Evolutionary conservation across 2,797 vertebrate species (phyloP).

Genomic region (Galaxias olidus): DNA sequence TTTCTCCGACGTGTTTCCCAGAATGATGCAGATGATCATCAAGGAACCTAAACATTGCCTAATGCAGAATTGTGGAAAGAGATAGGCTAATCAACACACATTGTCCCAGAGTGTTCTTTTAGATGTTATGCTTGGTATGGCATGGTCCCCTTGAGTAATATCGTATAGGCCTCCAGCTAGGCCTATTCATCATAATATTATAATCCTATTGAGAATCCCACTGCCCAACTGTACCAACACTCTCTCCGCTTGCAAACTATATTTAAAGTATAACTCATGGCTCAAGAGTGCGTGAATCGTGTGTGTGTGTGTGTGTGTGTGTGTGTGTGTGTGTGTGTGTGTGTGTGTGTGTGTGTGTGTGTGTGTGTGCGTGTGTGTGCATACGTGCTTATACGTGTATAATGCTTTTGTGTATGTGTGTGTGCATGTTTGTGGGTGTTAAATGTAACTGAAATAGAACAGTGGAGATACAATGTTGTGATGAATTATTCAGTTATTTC

Average conservation of each 20-base stretch:
- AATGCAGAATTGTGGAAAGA: neutral
- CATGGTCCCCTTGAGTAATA: constrained; percentile 55
- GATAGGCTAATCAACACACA: neutral
- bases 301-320: constrained; percentile 42
- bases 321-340: constrained; percentile 30
- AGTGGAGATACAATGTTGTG: too few relatives aligned
- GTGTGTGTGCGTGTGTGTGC: neutral
- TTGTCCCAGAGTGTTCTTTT: constrained; percentile 25
- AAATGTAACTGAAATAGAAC: too few relatives aligned
- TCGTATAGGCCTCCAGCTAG: constrained; percentile 46
- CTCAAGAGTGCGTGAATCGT: constrained; percentile 48
- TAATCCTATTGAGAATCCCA: constrained; percentile 78
- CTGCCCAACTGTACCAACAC: constrained; percentile 81
- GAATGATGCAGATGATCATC: too few relatives aligned
- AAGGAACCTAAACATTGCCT: too few relatives aligned
- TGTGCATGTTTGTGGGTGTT: constrained; percentile 4
- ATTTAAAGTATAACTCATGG: constrained; percentile 71
- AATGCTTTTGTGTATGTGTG: neutral
- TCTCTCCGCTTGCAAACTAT: constrained; percentile 64
- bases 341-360: constrained; percentile 12
- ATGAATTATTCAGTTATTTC: too few relatives aligned
- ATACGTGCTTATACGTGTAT: neutral
- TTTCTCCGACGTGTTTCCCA: too few relatives aligned
- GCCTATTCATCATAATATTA: constrained; percentile 74
- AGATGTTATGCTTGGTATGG: constrained; percentile 61